phyloP scores from a whole-genome alignment of 2,113 vertebrate genomes.

The Trematomus loennbergii region DNA sequence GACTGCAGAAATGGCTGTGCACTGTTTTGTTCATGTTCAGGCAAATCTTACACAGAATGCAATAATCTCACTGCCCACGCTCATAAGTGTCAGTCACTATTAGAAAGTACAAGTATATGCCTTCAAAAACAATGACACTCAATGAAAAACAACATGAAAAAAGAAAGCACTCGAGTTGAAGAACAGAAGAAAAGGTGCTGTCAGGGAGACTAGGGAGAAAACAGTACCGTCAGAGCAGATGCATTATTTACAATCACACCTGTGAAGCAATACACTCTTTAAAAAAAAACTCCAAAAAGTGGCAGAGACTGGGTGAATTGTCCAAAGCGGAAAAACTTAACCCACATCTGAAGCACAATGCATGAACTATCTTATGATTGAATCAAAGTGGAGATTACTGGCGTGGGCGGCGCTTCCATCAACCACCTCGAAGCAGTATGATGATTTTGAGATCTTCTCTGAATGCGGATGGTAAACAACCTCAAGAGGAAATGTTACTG shows the following conservation, averaged over 20 bases:
- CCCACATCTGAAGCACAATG: constrained; percentile 24
- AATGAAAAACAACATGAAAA: constrained; percentile 44
- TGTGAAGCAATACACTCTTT: constrained; percentile 15
- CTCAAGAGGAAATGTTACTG: not conserved
- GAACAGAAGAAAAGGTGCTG: constrained; percentile 1
- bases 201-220: not conserved
- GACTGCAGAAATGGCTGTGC: constrained; percentile 78
- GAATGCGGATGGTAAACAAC: constrained; percentile 23
- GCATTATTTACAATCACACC: constrained; percentile 59
- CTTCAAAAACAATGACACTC: constrained; percentile 61
- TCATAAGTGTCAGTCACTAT: constrained; percentile 44
- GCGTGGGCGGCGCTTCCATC: constrained; percentile 31
- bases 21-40: constrained; percentile 61
- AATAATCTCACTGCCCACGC: constrained; percentile 48
- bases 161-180: constrained; percentile 40
- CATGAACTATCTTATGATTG: constrained; percentile 15
- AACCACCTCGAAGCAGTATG: constrained; percentile 45
- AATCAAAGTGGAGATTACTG: not conserved
- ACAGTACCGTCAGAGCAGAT: constrained; percentile 26
- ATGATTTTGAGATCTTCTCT: constrained; percentile 19
- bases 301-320: constrained; percentile 12
- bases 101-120: constrained; percentile 41
- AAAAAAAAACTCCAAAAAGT: constrained; percentile 23
- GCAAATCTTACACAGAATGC: constrained; percentile 58
- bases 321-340: constrained; percentile 29